These are phyloP conservation scores for Agonopterix subpropinquella DNA, from an alignment of 2,888 invertebrate genomes.

Conservation along the genomic window DNA sequence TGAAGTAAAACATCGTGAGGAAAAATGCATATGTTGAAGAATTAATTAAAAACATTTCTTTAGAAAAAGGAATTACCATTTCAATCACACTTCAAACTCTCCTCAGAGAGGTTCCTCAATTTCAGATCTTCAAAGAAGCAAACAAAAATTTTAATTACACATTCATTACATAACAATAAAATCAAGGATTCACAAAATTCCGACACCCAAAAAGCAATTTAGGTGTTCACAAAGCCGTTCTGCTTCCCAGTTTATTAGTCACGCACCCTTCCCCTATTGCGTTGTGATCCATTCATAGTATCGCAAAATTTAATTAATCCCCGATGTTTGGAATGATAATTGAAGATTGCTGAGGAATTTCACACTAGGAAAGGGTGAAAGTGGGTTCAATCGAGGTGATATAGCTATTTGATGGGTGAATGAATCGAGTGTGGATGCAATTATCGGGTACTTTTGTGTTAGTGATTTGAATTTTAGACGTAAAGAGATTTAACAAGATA, in stretches of 20 bases:
- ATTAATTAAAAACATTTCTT: too few relatives aligned
- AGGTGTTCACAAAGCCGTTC: conserved; percentile 21
- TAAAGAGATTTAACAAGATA: too few relatives aligned
- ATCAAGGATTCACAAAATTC: conserved; percentile 12
- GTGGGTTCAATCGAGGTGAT: conserved; percentile 15
- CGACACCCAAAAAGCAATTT: conserved; percentile 33
- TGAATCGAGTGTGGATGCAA: not conserved
- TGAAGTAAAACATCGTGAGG: too few relatives aligned
- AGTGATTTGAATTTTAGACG: not conserved
- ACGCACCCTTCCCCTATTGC: conserved; percentile 4
- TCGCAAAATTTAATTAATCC: conserved; percentile 56
- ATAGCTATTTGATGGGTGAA: conserved; percentile 9
- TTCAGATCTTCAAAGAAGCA: too few relatives aligned
- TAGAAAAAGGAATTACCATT: too few relatives aligned
- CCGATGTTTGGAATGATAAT: conserved; percentile 51
- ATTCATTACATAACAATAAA: conserved; percentile 5
- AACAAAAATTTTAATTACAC: conserved; percentile 5
- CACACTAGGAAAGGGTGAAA: conserved; percentile 25
- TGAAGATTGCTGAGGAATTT: conserved; percentile 49
- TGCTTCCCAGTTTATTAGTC: conserved; percentile 32
- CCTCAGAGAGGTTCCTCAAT: too few relatives aligned
- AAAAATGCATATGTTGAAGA: too few relatives aligned
- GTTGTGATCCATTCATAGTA: conserved; percentile 32
- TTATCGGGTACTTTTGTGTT: not conserved
- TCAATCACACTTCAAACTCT: too few relatives aligned